These are phyloP conservation scores for Pangasius djambal DNA, from an alignment of 2,797 vertebrate species.

Conservation along the genomic window DNA sequence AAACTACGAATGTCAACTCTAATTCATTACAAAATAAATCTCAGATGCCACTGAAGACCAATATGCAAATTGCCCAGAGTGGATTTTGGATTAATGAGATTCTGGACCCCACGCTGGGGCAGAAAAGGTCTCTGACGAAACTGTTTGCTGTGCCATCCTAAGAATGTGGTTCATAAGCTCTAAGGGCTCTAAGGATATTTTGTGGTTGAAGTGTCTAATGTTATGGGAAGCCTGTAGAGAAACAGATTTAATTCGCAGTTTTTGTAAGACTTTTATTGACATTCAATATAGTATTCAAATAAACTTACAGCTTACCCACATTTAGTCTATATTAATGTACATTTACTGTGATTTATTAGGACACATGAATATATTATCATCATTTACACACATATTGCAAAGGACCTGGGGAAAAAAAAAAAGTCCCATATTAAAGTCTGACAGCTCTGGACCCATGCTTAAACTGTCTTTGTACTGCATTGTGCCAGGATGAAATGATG, in stretches of 20 bases:
- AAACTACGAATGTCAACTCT: background rate
- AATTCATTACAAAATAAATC: background rate
- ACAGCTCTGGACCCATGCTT: background rate
- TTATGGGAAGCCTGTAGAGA: background rate
- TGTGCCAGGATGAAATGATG: background rate
- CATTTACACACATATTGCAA: background rate
- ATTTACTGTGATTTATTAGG: background rate
- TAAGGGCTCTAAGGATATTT: background rate
- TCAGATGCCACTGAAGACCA: background rate
- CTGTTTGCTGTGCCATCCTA: background rate
- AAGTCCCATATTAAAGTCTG: background rate
- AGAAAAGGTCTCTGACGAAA: background rate
- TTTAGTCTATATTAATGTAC: background rate
- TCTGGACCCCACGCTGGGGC: background rate
- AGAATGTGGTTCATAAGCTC: background rate
- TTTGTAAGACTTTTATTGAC: background rate
- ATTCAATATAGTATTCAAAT: background rate
- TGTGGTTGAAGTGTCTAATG: background rate
- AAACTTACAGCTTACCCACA: background rate
- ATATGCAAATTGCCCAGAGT: background rate
- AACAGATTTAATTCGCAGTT: background rate
- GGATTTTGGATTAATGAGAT: background rate
- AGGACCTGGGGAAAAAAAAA: background rate
- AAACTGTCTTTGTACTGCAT: background rate
- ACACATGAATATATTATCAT: background rate